Conservation (phyloP, 2,888 invertebrate genomes). For the Catocala fraxini region DNA sequence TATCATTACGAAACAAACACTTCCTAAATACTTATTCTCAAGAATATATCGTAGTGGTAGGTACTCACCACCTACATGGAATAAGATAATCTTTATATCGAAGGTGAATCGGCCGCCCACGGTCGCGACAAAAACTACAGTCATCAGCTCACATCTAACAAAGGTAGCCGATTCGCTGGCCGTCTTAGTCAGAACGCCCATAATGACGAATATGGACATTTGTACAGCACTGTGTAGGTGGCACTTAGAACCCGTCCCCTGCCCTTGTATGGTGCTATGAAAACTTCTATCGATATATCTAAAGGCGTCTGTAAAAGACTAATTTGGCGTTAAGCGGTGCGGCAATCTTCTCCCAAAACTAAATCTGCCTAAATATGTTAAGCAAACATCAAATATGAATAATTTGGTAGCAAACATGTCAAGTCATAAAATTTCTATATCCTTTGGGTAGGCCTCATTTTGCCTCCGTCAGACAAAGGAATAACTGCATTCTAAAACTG, state of each 20-base stretch:
- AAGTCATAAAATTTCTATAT: not conserved
- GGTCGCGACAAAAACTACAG: conserved; percentile 68
- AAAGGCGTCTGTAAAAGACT: conserved; percentile 28
- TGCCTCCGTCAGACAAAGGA: not conserved
- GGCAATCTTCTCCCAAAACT: conserved; percentile 18
- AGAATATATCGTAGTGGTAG: conserved; percentile 50
- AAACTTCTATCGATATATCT: conserved; percentile 56
- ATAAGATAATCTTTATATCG: conserved; percentile 76
- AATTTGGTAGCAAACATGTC: not conserved
- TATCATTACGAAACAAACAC: conserved; percentile 67
- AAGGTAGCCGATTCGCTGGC: conserved; percentile 82
- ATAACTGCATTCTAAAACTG: too few species aligned
- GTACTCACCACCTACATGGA: conserved; percentile 74
- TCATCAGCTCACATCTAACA: conserved; percentile 78
- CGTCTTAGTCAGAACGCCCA: conserved; percentile 79
- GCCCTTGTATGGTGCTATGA: conserved; percentile 71
- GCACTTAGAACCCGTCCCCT: conserved; percentile 74
- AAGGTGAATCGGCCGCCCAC: conserved; percentile 85
- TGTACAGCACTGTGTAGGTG: conserved; percentile 77
- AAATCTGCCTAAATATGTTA: conserved; percentile 14
- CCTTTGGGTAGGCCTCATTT: not conserved
- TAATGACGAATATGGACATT: conserved; percentile 84
- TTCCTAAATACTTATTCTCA: conserved; percentile 61
- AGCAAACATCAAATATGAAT: not conserved
- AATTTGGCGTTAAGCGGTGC: conserved; percentile 25